phyloP scores from a whole-genome alignment of 1,140 invertebrate genomes.

The Pissodes strobi region DNA sequence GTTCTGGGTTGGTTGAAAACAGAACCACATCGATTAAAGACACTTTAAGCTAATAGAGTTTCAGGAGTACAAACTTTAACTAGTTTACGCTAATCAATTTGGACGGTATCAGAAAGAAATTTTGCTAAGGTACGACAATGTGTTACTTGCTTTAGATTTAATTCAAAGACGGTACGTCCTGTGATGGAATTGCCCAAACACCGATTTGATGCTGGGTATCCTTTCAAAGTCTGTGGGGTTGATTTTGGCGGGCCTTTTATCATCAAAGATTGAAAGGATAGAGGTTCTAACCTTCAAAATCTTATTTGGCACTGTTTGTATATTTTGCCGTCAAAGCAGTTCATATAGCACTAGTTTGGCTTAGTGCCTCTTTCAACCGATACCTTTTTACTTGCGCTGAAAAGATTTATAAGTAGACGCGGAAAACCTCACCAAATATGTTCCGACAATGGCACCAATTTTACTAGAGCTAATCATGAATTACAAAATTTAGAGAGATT shows the following conservation, averaged over 20 bases:
- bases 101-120: not conserved
- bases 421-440: not conserved
- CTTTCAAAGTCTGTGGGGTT: not conserved
- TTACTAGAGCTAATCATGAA: not conserved
- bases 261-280: not conserved
- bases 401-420: not conserved
- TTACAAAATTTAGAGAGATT: not conserved
- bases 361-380: not conserved
- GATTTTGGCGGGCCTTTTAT: not conserved
- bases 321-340: not conserved
- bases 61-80: no score
- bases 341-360: not conserved
- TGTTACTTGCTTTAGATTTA: not conserved
- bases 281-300: not conserved
- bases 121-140: not conserved
- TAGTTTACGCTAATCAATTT: not conserved
- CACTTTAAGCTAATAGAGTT: not conserved
- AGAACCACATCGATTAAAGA: not conserved
- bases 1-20: not conserved
- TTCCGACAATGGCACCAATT: constrained; percentile 10
- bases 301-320: no score
- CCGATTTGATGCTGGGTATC: not conserved
- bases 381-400: constrained; percentile 1
- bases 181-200: not conserved
- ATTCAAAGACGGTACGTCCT: not conserved